Evolutionary conservation across 2,888 invertebrate genomes (phyloP).

Genomic region (Pheosia gnoma): DNA sequence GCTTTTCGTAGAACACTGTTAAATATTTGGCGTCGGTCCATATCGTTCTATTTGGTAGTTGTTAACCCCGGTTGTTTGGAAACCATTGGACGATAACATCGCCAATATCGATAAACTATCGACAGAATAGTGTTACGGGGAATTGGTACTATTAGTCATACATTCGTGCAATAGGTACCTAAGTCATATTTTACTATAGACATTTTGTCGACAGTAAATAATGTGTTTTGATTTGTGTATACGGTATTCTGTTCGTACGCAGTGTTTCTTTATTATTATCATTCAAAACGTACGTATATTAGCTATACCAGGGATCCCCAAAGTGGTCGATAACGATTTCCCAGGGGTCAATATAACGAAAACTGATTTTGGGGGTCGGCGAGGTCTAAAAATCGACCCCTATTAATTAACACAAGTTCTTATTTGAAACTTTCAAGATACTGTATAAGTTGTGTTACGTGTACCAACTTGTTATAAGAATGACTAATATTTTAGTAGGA

Average conservation of each 20-base stretch:
- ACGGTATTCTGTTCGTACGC: neutral
- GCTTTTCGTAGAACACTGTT: constrained; percentile 34
- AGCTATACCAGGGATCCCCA: too few relatives aligned
- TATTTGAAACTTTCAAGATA: too few relatives aligned
- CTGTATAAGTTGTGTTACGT: too few relatives aligned
- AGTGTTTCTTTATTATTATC: neutral
- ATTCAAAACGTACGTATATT: too few relatives aligned
- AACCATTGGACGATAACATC: constrained; percentile 21
- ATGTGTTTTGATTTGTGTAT: neutral
- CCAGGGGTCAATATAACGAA: too few relatives aligned
- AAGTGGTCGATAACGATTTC: too few relatives aligned
- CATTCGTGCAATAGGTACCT: neutral
- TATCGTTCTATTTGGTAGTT: constrained; percentile 32
- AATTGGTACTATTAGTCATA: neutral
- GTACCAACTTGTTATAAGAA: too few relatives aligned
- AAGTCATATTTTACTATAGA: neutral
- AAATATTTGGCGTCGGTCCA: constrained; percentile 47
- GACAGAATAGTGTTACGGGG: constrained; percentile 17
- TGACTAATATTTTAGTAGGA: too few relatives aligned
- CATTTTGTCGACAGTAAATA: neutral
- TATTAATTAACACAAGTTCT: too few relatives aligned
- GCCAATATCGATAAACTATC: constrained; percentile 13
- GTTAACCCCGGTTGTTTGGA: constrained; percentile 24
- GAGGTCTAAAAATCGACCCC: too few relatives aligned
- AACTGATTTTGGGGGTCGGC: too few relatives aligned